phyloP scores from a whole-genome alignment of 2,797 vertebrate genomes.

The Sebastes paucispinis region DNA sequence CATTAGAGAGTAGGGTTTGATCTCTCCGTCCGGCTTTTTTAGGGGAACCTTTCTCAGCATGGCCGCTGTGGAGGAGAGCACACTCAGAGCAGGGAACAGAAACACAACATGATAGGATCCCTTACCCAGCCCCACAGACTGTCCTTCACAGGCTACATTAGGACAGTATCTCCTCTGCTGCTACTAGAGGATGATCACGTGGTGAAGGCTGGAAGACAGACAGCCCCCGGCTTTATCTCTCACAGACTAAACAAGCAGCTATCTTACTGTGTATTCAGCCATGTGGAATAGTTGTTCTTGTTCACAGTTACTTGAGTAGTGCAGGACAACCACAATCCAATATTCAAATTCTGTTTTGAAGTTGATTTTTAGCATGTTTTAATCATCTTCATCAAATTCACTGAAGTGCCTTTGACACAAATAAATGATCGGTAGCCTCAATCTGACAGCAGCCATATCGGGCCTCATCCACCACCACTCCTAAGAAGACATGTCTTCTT shows the following conservation, averaged over 20 bases:
- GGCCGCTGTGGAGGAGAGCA: conserved; percentile 61
- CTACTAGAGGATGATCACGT: not conserved
- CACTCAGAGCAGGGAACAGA: not conserved
- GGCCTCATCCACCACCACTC: too few species aligned
- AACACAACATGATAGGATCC: not conserved
- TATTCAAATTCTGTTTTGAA: not conserved
- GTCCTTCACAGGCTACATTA: not conserved
- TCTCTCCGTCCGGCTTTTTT: conserved; percentile 89
- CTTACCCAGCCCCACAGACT: not conserved
- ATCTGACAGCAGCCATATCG: not conserved
- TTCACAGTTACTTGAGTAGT: not conserved
- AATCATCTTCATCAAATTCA: not conserved
- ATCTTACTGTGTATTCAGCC: too few species aligned
- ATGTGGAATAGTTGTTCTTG: not conserved
- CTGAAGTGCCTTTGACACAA: not conserved
- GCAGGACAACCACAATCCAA: not conserved
- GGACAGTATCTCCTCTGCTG: not conserved
- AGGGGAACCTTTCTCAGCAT: conserved; percentile 83
- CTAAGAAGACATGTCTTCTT: too few species aligned
- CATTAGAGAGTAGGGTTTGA: conserved; percentile 92
- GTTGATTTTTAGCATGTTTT: not conserved
- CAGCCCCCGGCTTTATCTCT: too few species aligned
- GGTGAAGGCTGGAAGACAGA: too few species aligned
- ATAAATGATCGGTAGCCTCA: not conserved
- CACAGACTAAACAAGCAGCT: too few species aligned